Base-by-base conservation (phyloP, 2,113 vertebrate genomes). In the Phyllostomus discolor region DNA sequence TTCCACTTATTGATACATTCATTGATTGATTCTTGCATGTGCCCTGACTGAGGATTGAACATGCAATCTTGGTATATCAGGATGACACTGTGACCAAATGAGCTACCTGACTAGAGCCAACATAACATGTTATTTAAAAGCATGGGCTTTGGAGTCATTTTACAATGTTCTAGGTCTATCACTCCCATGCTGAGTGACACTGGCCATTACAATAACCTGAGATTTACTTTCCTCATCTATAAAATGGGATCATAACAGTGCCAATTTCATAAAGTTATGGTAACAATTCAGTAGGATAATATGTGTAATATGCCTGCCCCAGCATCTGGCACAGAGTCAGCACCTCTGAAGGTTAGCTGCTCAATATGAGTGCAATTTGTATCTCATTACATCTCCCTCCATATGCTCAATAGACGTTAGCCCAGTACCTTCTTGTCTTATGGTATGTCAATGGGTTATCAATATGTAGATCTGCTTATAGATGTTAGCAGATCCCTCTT, bases 261-360 rank as follows among this genome's bases (percentile, higher is more conserved):
- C 33, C n/a, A 0, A 1, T 66, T n/a, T 38, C 52, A 17, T 24
- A 54, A 52, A 28, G 7, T 48, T 17, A 2, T 1, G 4, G 17
- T 1, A 2, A 79, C 7, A 46, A 8, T 31, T 41, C 20, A 16
- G 26, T 5, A 0, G 7, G 1, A 33, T 16, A 16, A 4, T 22
- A 50, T 41, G 6, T 19, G 1, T 4, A 62, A 73, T 4, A 1
- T 15, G 3, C 62, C 66, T 59, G 22, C n/a, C 24, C 19, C 24
- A 7, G 43, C 11, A 57, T 59, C 10, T 57, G 88, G n/a, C 11
- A 67, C 41, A 88, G 33, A 72, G 50, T n/a, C 70, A 46, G 26
- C 14, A 57, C 59, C 76, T 75, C 35, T 88, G 41, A 66, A 52
- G 41, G 22, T 16, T 6, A 24, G 10, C 16, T 20, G 24, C 38